A percentile compares a stretch with the other conserved stretches of the same genome.
phyloP scores from a whole-genome alignment of 2,113 vertebrate species.

The Podiceps cristatus region DNA sequence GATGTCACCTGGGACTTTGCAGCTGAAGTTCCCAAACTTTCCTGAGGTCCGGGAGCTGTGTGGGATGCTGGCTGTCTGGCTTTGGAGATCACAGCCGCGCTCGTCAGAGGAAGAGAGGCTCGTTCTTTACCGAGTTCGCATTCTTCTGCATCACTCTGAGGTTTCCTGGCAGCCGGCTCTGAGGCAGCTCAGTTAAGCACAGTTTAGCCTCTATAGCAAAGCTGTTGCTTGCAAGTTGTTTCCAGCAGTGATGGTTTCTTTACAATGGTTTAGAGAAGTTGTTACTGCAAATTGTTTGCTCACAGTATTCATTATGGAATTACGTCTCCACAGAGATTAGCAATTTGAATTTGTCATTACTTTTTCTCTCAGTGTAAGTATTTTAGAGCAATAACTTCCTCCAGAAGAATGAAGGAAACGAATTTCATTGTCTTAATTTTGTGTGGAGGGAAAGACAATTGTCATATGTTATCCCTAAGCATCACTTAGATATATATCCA shows the following conservation, averaged over 20 bases:
- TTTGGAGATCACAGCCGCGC: not conserved
- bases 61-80: not conserved
- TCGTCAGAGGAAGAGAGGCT: not conserved
- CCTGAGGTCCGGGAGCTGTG: accelerated
- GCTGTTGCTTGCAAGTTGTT: not conserved
- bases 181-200: not conserved
- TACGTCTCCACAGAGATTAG: slow-evolving; percentile 20
- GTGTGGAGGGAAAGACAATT: not conserved
- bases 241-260: not conserved
- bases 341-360: slow-evolving; percentile 27
- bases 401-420: not conserved
- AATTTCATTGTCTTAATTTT: slow-evolving; percentile 22
- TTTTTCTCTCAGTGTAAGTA: slow-evolving; percentile 24
- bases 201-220: not conserved
- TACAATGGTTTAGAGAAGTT: not conserved
- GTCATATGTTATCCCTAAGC: not conserved
- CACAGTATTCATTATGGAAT: not conserved
- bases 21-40: not conserved
- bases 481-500: not conserved
- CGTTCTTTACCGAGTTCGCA: not conserved
- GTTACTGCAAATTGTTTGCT: not conserved
- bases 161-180: not conserved
- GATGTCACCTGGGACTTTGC: not conserved
- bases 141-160: not conserved
- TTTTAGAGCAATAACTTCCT: slow-evolving; percentile 20